Evolutionary conservation across 1,140 invertebrate species (phyloP), one percentile per base, ranked within the genome.

Genomic region (Agrilus planipennis): DNA sequence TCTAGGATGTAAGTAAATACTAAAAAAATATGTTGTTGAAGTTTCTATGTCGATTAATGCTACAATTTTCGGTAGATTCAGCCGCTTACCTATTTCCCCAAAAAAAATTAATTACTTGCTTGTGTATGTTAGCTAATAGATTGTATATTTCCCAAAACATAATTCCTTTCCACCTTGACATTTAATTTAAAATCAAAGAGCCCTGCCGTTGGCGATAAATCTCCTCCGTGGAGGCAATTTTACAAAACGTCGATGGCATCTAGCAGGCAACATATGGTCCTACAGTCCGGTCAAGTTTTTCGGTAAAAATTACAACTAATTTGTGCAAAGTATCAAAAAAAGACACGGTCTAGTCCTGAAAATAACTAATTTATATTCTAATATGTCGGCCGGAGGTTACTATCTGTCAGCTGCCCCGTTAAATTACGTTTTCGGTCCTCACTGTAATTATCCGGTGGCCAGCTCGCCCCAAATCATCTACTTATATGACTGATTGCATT

Each of bases 381-480:
- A 42, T 29, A 27, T n/a, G n/a, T 34, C 19, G n/a, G 39, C 46
- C 39, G 29, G 12, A 22, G 43, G 46, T 21, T 14, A 45, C 27
- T 21, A 49, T 32, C 46, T 49, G 46, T 49, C 46, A 49, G 46
- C 41, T 41, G 31, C 40, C 39, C 41, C 40, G 41, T 37, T 41
- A 43, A 45, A 49, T 41, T 42, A 45, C 43, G 46, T 49, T 49
- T 45, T 25, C 25, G 42, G 43, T 44, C 46, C 43, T 32, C 39
- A 36, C 28, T 49, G 42, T 49, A 49, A 49, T 49, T 49, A 49
- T 45, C 46, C 46, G 30, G 46, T 49, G 46, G 46, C 46, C 36
- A 19, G 42, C 39, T 38, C 43, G 42, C 46, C 46, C 42, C 29
- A 43, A 39, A 41, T 21, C 35, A 41, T 41, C 35, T 30, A 32